Evolutionary conservation across 2,888 invertebrate genomes (phyloP).

Genomic region (Tenodera sinensis): DNA sequence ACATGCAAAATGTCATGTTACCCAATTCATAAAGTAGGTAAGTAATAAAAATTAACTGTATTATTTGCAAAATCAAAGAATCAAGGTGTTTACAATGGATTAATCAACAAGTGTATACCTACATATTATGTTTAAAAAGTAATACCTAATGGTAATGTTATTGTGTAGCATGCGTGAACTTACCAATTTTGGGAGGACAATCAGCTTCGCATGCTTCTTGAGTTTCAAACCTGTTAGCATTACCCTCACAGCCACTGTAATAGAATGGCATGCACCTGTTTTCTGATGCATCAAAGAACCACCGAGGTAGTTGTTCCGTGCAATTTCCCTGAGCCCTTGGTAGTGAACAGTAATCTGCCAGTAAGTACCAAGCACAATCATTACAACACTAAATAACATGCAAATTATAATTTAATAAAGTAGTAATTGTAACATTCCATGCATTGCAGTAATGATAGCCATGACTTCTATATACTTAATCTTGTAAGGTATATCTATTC

Average conservation of each 20-base stretch:
- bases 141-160: too few relatives aligned
- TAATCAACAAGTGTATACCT: too few relatives aligned
- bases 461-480: too few relatives aligned
- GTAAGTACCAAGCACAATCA: conserved; percentile 27
- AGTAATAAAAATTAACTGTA: too few relatives aligned
- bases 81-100: too few relatives aligned
- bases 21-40: too few relatives aligned
- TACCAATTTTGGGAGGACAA: conserved; percentile 77
- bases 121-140: too few relatives aligned
- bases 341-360: conserved; percentile 71
- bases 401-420: not conserved
- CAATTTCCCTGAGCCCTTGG: conserved; percentile 66
- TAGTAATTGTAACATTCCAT: not conserved
- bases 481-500: too few relatives aligned
- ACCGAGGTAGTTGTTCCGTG: conserved; percentile 55
- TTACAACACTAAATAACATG: not conserved
- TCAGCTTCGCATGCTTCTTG: conserved; percentile 68
- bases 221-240: conserved; percentile 78
- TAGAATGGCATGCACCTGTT: conserved; percentile 90
- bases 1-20: too few relatives aligned
- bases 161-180: conserved; percentile 44
- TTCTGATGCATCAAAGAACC: conserved; percentile 81
- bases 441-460: not conserved
- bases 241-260: conserved; percentile 88
- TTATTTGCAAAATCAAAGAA: too few relatives aligned